A percentile compares a stretch with the other conserved stretches of the same genome.
Conservation (phyloP, 1,140 invertebrate genomes). For the Drosophila orena region DNA sequence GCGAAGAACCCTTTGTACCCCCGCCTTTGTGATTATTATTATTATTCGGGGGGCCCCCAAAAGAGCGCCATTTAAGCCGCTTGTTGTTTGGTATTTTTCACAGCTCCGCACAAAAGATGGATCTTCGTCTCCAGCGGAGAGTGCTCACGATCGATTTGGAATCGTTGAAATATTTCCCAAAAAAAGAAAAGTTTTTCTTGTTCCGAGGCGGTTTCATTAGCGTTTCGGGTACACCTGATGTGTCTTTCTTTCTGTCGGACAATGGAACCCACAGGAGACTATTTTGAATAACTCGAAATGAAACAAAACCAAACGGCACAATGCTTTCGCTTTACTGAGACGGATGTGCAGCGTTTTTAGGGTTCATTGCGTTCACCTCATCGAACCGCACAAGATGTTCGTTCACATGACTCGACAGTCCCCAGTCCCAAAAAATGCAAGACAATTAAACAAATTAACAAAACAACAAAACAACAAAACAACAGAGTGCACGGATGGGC, state of each 20-base stretch:
- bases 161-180: slow-evolving; percentile 59
- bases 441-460: slow-evolving; percentile 82
- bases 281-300: slow-evolving; percentile 64
- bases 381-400: slow-evolving; percentile 75
- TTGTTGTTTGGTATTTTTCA: slow-evolving; percentile 76
- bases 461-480: slow-evolving; percentile 69
- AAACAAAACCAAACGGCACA: slow-evolving; percentile 54
- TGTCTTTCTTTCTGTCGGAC: slow-evolving; percentile 25
- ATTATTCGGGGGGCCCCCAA: slow-evolving; percentile 35
- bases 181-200: slow-evolving; percentile 58
- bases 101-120: slow-evolving; percentile 73
- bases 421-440: slow-evolving; percentile 62
- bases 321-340: slow-evolving; percentile 49
- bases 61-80: slow-evolving; percentile 80
- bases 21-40: slow-evolving; percentile 68
- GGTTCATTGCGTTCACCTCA: slow-evolving; percentile 69
- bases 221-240: slow-evolving; percentile 69
- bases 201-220: slow-evolving; percentile 67
- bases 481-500: slow-evolving; percentile 23
- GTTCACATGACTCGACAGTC: slow-evolving; percentile 73
- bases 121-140: slow-evolving; percentile 74
- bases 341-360: slow-evolving; percentile 74
- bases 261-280: slow-evolving; percentile 71
- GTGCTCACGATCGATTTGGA: slow-evolving; percentile 63
- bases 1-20: slow-evolving; percentile 47